Conservation (phyloP, 2,797 vertebrate species). For the Tragelaphus eurycerus region DNA sequence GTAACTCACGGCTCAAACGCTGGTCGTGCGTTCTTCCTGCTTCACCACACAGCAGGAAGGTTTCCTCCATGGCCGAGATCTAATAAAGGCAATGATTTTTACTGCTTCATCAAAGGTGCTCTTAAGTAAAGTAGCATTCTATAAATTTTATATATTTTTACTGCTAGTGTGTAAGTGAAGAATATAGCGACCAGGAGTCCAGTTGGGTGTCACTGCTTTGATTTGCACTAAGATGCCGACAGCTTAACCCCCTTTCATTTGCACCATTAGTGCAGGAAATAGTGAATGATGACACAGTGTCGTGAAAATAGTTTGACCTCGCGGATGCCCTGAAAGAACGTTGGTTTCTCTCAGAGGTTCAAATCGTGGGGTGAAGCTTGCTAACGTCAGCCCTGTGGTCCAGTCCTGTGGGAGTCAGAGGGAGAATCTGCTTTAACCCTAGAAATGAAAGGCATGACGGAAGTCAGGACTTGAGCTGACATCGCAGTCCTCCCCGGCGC, state of each 20-base stretch:
- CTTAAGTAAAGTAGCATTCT: not conserved
- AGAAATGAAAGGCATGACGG: rapidly evolving
- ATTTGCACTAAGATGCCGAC: rapidly evolving
- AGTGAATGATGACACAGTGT: not conserved
- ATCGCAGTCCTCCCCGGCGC: rapidly evolving
- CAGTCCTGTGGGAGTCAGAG: not conserved
- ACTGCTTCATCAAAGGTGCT: rapidly evolving
- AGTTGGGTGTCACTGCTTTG: not conserved
- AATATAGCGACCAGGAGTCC: rapidly evolving
- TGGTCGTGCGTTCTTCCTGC: rapidly evolving
- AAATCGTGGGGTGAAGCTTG: rapidly evolving
- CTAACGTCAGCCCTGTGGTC: rapidly evolving
- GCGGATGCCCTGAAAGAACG: not conserved
- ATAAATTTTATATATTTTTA: not conserved
- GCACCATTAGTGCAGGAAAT: not conserved
- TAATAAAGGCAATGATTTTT: not conserved
- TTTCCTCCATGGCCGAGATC: not conserved
- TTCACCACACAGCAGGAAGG: rapidly evolving
- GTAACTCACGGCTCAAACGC: not conserved
- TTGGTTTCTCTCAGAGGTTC: too few species aligned
- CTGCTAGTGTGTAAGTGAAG: not conserved
- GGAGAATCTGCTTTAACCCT: not conserved
- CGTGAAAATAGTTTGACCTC: not conserved
- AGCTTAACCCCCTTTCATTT: rapidly evolving
- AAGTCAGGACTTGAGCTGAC: rapidly evolving